These are phyloP conservation scores for Lapara coniferarum DNA, from an alignment of 2,888 invertebrate species.

Conservation along the genomic window DNA sequence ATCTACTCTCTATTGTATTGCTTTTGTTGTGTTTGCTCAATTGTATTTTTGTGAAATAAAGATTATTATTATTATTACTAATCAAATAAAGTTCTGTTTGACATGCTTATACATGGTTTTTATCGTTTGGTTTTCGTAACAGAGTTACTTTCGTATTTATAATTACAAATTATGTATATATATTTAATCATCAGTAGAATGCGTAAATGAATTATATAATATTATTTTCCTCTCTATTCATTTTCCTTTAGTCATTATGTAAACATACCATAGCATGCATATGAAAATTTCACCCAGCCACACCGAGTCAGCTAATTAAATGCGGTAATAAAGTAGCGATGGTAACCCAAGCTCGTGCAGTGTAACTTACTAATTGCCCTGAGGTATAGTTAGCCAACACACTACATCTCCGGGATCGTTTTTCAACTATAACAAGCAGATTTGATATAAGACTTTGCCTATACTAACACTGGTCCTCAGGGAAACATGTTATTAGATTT, in stretches of 20 bases:
- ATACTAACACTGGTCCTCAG: neutral
- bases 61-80: too few species aligned
- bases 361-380: constrained; percentile 22
- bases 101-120: too few species aligned
- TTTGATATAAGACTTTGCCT: constrained; percentile 9
- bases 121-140: too few species aligned
- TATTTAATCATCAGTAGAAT: too few species aligned
- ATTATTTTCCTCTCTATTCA: neutral
- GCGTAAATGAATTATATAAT: too few species aligned
- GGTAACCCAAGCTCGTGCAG: constrained; percentile 6
- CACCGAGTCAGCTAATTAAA: constrained; percentile 16
- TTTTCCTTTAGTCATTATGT: neutral
- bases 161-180: too few species aligned
- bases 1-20: too few species aligned
- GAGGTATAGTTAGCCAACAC: constrained; percentile 17
- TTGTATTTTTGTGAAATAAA: too few species aligned
- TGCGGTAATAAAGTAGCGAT: constrained; percentile 19
- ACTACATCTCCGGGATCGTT: constrained; percentile 13
- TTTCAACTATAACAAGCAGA: constrained; percentile 24
- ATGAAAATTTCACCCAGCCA: constrained; percentile 3
- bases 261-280: neutral
- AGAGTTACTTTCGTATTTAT: too few species aligned
- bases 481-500: constrained; percentile 1
- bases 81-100: too few species aligned
- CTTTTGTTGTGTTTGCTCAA: too few species aligned